A percentile compares a stretch with the other conserved stretches of the same genome.
Conservation (phyloP, 2,113 vertebrate genomes). For the Anarrhichthys ocellatus region DNA sequence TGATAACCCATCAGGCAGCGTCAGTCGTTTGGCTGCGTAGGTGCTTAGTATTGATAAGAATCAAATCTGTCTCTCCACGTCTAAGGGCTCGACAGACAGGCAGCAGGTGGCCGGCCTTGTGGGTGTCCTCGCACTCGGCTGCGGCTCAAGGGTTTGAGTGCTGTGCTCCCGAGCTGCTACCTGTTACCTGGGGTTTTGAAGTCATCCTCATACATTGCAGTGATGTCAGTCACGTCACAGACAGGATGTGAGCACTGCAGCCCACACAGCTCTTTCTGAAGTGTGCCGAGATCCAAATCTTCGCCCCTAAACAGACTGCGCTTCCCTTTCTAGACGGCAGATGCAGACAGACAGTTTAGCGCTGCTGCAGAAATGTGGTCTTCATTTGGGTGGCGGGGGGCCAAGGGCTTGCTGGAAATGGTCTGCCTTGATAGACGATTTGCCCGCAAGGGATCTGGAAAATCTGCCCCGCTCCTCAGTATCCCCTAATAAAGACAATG, state of each 20-base stretch:
- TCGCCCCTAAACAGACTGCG: constrained; percentile 67
- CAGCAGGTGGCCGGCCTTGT: constrained; percentile 63
- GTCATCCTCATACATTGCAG: constrained; percentile 49
- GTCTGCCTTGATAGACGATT: constrained; percentile 78
- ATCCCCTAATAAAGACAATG: constrained; percentile 81
- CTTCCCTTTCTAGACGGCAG: constrained; percentile 70
- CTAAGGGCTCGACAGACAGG: constrained; percentile 24
- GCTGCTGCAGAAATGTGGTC: constrained; percentile 79
- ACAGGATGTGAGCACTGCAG: constrained; percentile 75
- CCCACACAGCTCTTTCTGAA: constrained; percentile 71
- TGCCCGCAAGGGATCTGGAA: constrained; percentile 75
- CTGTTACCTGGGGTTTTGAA: constrained; percentile 61
- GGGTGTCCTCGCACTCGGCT: constrained; percentile 49
- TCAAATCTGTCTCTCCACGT: constrained; percentile 28
- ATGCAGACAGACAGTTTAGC: constrained; percentile 70
- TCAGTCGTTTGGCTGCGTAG: constrained; percentile 21
- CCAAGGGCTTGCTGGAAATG: constrained; percentile 81
- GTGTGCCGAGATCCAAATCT: constrained; percentile 71
- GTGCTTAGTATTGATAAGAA: constrained; percentile 59
- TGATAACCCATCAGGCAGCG: constrained; percentile 56
- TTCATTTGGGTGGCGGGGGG: constrained; percentile 79
- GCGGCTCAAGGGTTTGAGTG: constrained; percentile 51
- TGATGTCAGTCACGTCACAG: constrained; percentile 76
- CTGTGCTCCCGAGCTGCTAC: constrained; percentile 23
- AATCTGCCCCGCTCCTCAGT: constrained; percentile 77